Percentiles rank a stretch among this genome's conserved stretches.
These are phyloP conservation scores for Podabrus alpinus DNA, from an alignment of 2,888 invertebrate genomes.

Conservation along the genomic window DNA sequence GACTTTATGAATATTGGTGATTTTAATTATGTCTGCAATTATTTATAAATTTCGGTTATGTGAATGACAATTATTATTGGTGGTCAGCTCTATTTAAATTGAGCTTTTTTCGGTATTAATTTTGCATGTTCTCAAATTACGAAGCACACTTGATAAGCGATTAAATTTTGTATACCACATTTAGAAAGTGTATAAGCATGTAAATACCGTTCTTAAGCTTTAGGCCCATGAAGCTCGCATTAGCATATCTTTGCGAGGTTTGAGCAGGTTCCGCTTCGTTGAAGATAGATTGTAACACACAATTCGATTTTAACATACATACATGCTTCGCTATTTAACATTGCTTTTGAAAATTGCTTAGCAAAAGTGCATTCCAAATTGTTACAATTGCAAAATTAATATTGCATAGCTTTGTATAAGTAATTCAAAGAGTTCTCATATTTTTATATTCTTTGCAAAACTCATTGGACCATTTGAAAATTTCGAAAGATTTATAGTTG, in stretches of 20 bases:
- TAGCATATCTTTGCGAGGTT: conserved; percentile 24
- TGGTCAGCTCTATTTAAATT: conserved; percentile 27
- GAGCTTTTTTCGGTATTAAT: conserved; percentile 2
- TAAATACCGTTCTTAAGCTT: conserved; percentile 10
- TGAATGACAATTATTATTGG: conserved; percentile 37
- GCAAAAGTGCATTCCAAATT: background rate
- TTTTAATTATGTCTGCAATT: conserved; percentile 41
- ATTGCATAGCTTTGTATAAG: background rate
- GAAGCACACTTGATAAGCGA: background rate
- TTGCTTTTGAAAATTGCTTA: background rate
- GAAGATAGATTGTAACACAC: conserved; percentile 24
- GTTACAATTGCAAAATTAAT: background rate
- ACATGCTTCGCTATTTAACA: conserved; percentile 23
- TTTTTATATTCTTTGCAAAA: background rate
- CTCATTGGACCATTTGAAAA: conserved; percentile 2
- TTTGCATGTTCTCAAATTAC: background rate
- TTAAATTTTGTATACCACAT: background rate
- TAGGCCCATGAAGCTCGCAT: conserved; percentile 5
- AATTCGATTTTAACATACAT: conserved; percentile 26
- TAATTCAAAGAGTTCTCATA: background rate
- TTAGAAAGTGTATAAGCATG: background rate
- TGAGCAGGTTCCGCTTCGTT: conserved; percentile 19
- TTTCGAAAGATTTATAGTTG: conserved; percentile 10
- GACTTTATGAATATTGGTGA: conserved; percentile 41
- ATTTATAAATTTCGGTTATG: conserved; percentile 40